These are phyloP conservation scores for Epinephelus cyanopodus DNA, from an alignment of 2,113 vertebrate species.

Conservation along the genomic window DNA sequence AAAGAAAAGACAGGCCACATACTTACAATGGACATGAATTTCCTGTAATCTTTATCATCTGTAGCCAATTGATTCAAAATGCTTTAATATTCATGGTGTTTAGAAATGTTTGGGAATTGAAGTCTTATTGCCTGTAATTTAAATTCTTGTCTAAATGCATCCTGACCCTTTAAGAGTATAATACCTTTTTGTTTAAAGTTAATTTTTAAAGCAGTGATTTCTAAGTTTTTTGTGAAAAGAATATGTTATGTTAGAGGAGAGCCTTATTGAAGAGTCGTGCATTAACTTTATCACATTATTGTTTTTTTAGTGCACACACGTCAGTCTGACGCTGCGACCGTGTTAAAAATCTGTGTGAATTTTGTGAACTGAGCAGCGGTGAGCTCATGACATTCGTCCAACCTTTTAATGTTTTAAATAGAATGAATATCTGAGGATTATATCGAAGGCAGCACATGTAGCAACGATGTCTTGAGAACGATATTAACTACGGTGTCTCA, in stretches of 20 bases:
- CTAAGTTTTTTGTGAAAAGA: background rate
- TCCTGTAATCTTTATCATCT: conserved; percentile 1
- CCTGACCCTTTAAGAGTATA: background rate
- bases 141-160: background rate
- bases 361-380: background rate
- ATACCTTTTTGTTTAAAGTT: background rate
- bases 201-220: background rate
- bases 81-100: background rate
- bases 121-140: background rate
- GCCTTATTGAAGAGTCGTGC: background rate
- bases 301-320: background rate
- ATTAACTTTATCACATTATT: background rate
- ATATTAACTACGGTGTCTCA: background rate
- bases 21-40: background rate
- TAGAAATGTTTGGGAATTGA: conserved; percentile 3
- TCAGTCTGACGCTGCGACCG: background rate
- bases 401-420: background rate
- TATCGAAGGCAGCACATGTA: background rate
- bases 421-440: background rate
- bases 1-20: conserved; percentile 23
- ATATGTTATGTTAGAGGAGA: background rate
- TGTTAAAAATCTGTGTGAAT: background rate
- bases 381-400: background rate
- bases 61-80: conserved; percentile 9
- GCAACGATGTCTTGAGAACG: background rate